Conservation (phyloP, 2,797 vertebrate species). For the Dipus sagitta region DNA sequence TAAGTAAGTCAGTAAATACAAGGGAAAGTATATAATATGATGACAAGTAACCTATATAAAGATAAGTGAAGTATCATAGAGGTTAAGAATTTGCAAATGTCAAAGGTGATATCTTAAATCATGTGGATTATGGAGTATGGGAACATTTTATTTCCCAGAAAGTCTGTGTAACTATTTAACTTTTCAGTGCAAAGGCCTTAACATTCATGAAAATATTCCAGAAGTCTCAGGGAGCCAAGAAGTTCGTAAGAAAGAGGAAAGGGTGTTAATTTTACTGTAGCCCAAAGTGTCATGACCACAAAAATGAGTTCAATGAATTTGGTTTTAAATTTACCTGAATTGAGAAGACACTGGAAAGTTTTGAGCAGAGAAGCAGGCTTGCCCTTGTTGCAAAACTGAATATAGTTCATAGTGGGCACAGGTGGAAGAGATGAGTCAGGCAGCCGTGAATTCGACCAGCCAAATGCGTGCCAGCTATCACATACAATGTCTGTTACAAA, state of each 20-base stretch:
- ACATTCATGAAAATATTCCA: neutral
- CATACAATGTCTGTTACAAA: neutral
- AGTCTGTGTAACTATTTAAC: neutral
- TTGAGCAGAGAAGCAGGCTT: neutral
- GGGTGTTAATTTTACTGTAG: neutral
- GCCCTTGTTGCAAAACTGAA: neutral
- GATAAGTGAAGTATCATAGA: neutral
- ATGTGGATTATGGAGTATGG: neutral
- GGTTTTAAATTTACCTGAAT: neutral
- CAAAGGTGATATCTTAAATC: neutral
- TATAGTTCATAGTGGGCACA: neutral
- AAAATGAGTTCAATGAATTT: neutral
- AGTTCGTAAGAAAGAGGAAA: neutral
- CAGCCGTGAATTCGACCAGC: neutral
- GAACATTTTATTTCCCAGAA: neutral
- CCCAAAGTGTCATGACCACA: accelerated
- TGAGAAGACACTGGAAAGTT: neutral
- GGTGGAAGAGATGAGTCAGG: neutral
- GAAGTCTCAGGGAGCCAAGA: neutral
- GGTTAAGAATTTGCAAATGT: neutral
- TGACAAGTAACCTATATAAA: neutral
- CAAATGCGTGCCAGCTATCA: neutral
- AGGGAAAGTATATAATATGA: neutral
- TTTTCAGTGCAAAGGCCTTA: neutral
- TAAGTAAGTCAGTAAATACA: neutral